A percentile compares a stretch with the other conserved stretches of the same genome.
Conservation (phyloP, 2,113 vertebrate species). For the Ceyx melanurus region DNA sequence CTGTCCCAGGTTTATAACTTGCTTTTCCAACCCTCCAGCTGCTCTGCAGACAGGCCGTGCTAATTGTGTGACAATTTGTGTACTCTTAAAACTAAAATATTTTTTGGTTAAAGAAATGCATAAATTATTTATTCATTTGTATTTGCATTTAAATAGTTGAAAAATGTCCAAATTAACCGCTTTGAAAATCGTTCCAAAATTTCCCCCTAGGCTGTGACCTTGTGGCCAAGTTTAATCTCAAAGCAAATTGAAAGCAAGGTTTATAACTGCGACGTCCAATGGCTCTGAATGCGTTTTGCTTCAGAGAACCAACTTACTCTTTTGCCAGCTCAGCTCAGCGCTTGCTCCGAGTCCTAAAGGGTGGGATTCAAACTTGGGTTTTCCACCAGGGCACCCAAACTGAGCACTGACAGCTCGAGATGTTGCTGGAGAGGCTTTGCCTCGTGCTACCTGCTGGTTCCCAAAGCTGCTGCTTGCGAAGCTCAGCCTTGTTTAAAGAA, state of each 20-base stretch:
- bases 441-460: neutral
- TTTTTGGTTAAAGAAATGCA: constrained; percentile 41
- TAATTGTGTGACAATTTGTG: constrained; percentile 3
- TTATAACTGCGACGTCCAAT: neutral
- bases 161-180: constrained; percentile 6
- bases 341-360: neutral
- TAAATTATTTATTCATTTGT: constrained; percentile 66
- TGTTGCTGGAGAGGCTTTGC: neutral
- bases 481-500: neutral
- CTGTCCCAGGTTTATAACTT: constrained; percentile 37
- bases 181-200: constrained; percentile 39
- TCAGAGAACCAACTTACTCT: neutral
- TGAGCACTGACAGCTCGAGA: neutral
- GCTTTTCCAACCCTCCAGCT: constrained; percentile 44
- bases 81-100: constrained; percentile 36
- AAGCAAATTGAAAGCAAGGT: neutral
- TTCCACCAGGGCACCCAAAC: neutral
- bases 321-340: neutral
- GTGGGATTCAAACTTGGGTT: neutral
- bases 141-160: constrained; percentile 36
- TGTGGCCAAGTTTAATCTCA: constrained; percentile 23
- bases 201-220: neutral
- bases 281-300: neutral
- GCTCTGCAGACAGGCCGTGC: neutral
- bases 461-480: neutral